Evolutionary conservation across 2,888 invertebrate species (phyloP).

Genomic region (Drosophila antonietae): DNA sequence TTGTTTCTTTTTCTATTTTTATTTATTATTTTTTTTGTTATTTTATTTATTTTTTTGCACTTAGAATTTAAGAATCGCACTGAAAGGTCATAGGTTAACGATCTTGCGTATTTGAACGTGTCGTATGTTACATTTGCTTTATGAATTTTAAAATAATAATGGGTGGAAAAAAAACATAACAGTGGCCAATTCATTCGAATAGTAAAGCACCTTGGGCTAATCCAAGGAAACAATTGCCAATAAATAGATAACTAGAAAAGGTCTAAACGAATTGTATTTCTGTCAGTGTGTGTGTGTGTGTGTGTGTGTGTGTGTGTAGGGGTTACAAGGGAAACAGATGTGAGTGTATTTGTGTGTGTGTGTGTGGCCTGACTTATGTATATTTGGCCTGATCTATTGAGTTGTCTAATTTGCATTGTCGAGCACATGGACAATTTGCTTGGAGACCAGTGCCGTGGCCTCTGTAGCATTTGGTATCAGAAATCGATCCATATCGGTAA

Average conservation of each 20-base stretch:
- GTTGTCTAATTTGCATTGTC: slow-evolving; percentile 78
- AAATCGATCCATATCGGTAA: slow-evolving; percentile 96
- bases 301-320: slow-evolving; percentile 15
- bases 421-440: slow-evolving; percentile 91
- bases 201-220: slow-evolving; percentile 34
- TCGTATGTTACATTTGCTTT: slow-evolving; percentile 58
- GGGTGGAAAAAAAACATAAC: slow-evolving; percentile 8
- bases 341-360: slow-evolving; percentile 15
- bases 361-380: slow-evolving; percentile 24
- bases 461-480: slow-evolving; percentile 95
- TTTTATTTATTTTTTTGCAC: slow-evolving; percentile 38
- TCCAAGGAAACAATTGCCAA: slow-evolving; percentile 69
- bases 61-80: slow-evolving; percentile 52
- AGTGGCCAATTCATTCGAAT: slow-evolving; percentile 31
- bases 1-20: background rate
- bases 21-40: too few species aligned
- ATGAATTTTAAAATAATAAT: slow-evolving; percentile 2
- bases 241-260: slow-evolving; percentile 44
- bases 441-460: slow-evolving; percentile 95
- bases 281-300: slow-evolving; percentile 18
- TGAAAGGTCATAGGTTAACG: slow-evolving; percentile 21
- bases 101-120: slow-evolving; percentile 14
- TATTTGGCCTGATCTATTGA: background rate
- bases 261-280: slow-evolving; percentile 58
- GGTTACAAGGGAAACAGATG: background rate